Conservation (phyloP, 2,113 vertebrate species). For the Tyto alba region DNA sequence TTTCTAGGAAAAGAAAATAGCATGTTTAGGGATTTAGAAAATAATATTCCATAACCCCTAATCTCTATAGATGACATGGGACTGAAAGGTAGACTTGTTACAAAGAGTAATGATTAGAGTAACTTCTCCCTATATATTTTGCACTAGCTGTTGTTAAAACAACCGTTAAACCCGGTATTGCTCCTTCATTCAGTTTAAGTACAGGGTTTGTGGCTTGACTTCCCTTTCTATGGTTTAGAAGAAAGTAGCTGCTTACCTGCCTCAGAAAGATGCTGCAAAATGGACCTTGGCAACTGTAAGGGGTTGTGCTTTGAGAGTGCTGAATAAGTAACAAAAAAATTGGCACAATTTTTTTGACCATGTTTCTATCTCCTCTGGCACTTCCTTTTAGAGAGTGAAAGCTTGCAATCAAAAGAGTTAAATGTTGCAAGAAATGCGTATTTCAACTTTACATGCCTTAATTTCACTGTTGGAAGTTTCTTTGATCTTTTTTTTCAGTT, state of each 20-base stretch:
- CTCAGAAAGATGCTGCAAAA: background rate
- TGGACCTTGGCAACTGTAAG: background rate
- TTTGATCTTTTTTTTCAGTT: conserved; percentile 42
- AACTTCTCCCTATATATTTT: background rate
- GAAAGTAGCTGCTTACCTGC: background rate
- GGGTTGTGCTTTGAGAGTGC: background rate
- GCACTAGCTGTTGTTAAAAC: background rate
- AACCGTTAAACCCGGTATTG: background rate
- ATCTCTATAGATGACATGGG: background rate
- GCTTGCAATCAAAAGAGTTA: conserved; percentile 13
- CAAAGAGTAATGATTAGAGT: background rate
- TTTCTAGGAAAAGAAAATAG: background rate
- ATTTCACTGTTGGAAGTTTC: conserved; percentile 35
- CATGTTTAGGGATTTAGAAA: background rate
- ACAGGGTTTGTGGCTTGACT: background rate
- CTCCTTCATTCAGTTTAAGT: background rate
- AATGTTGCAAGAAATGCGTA: conserved; percentile 6
- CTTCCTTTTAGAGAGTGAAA: conserved; percentile 27
- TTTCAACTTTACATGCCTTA: conserved; percentile 7
- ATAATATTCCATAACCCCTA: background rate
- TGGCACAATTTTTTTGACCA: background rate
- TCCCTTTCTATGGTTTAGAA: background rate
- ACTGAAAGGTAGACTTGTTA: background rate
- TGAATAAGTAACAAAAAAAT: background rate
- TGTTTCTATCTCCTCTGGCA: background rate